Percentiles rank a stretch among this genome's conserved stretches.
phyloP scores from a whole-genome alignment of 2,888 invertebrate genomes.

The Agrochola litura region DNA sequence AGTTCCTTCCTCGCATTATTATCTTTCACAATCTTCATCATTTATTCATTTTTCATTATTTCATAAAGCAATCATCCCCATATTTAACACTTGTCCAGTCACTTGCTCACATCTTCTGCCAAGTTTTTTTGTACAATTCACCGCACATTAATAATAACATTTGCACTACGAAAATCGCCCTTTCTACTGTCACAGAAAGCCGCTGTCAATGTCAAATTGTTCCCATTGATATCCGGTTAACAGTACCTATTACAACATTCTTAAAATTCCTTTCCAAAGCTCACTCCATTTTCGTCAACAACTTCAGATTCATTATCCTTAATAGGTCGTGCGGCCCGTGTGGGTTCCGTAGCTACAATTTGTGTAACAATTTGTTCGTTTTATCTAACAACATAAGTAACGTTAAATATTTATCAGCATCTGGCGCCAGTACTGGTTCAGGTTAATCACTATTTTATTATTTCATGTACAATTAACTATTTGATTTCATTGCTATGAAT shows the following conservation, averaged over 20 bases:
- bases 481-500: constrained; percentile 61
- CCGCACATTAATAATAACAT: too few species aligned
- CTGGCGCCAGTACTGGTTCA: constrained; percentile 56
- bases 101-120: too few species aligned
- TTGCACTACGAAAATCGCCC: too few species aligned
- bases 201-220: too few species aligned
- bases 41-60: too few species aligned
- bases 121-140: too few species aligned
- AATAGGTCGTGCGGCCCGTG: constrained; percentile 38
- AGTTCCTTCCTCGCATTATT: too few species aligned
- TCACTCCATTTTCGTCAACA: constrained; percentile 19
- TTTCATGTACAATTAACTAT: constrained; percentile 52
- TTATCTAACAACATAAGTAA: constrained; percentile 57
- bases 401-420: constrained; percentile 67
- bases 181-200: too few species aligned
- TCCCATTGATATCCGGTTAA: too few species aligned
- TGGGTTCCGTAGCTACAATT: constrained; percentile 52
- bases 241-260: not conserved
- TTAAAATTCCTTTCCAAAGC: not conserved
- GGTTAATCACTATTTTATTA: constrained; percentile 55
- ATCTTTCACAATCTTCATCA: too few species aligned
- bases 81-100: too few species aligned
- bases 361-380: constrained; percentile 70
- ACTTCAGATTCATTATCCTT: constrained; percentile 23
- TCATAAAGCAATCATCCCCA: too few species aligned